Percentiles rank a stretch among this genome's conserved stretches.
Conservation (phyloP, 2,888 invertebrate genomes). For the Allophyes oxyacanthae region DNA sequence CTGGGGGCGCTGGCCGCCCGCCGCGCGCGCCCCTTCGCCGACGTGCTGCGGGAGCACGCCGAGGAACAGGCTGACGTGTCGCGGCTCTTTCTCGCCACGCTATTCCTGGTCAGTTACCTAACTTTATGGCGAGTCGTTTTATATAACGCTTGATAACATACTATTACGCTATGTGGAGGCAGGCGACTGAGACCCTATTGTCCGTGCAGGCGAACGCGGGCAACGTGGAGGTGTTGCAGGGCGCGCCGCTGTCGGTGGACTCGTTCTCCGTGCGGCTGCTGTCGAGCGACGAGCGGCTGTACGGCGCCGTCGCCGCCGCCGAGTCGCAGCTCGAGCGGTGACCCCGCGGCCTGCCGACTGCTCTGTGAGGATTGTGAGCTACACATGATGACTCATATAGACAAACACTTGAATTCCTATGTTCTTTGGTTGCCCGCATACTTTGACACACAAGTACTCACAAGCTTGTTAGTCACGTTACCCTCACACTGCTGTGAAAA, state of each 20-base stretch:
- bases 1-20: constrained; percentile 43
- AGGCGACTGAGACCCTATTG: too few relatives aligned
- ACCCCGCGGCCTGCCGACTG: background rate
- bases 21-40: constrained; percentile 13
- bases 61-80: constrained; percentile 34
- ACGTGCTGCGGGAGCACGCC: constrained; percentile 36
- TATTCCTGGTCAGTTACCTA: constrained; percentile 42
- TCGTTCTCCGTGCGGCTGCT: constrained; percentile 70
- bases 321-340: background rate
- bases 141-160: too few relatives aligned
- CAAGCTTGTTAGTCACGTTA: too few relatives aligned
- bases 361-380: too few relatives aligned
- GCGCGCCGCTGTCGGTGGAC: constrained; percentile 66
- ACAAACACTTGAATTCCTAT: too few relatives aligned
- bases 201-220: constrained; percentile 78
- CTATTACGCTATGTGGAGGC: too few relatives aligned
- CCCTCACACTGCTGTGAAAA: too few relatives aligned
- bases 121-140: too few relatives aligned
- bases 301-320: constrained; percentile 56
- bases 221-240: constrained; percentile 70
- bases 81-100: constrained; percentile 46
- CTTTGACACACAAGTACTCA: too few relatives aligned
- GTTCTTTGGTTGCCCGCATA: too few relatives aligned
- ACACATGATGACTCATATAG: too few relatives aligned
- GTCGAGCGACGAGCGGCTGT: constrained; percentile 61